Conservation (phyloP, 2,113 vertebrate genomes). For the Aphyosemion australe region DNA sequence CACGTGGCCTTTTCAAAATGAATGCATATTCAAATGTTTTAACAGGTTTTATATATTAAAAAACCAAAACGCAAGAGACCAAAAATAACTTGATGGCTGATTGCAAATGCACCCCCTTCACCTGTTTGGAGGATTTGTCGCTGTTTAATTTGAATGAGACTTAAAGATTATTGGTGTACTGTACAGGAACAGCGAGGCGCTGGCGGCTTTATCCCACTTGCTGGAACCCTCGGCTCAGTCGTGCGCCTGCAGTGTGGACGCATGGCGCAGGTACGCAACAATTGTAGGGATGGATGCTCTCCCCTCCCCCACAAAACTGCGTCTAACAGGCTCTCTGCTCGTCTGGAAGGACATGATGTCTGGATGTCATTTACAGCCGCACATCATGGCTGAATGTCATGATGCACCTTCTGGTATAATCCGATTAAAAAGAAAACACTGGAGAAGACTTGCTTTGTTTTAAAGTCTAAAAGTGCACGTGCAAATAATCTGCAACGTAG, state of each 20-base stretch:
- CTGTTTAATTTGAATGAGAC: background rate
- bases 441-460: too few species aligned
- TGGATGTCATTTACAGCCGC: slow-evolving; percentile 64
- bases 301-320: slow-evolving; percentile 56
- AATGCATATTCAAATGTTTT: slow-evolving; percentile 10
- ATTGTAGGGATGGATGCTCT: slow-evolving; percentile 39
- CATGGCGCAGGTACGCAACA: slow-evolving; percentile 65
- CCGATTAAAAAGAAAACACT: slow-evolving; percentile 19
- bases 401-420: slow-evolving; percentile 20
- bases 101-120: too few species aligned
- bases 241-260: slow-evolving; percentile 43
- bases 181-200: slow-evolving; percentile 4
- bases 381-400: slow-evolving; percentile 47
- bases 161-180: too few species aligned
- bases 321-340: slow-evolving; percentile 41
- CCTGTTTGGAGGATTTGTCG: background rate
- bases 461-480: too few species aligned
- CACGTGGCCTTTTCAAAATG: slow-evolving; percentile 14
- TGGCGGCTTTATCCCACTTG: slow-evolving; percentile 1
- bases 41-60: background rate
- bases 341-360: slow-evolving; percentile 59
- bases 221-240: too few species aligned
- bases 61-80: background rate
- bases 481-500: too few species aligned
- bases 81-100: background rate